Conservation (phyloP, 2,113 vertebrate species). For the Oncorhynchus mykiss region DNA sequence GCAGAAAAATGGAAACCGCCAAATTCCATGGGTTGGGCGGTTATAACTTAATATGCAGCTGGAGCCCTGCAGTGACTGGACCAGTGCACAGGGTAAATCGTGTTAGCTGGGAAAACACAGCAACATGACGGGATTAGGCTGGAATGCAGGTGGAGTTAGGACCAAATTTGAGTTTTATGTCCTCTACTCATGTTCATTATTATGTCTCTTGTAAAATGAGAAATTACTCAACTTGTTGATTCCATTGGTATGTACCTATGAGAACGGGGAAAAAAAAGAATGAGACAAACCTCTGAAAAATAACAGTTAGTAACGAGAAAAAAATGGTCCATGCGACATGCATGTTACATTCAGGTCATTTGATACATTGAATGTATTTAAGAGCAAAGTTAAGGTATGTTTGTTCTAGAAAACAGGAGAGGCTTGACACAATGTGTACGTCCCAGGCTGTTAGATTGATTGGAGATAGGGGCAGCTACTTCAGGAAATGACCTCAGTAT, state of each 20-base stretch:
- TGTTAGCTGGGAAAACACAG: conserved; percentile 64
- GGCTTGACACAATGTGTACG: background rate
- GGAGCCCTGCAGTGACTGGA: conserved; percentile 39
- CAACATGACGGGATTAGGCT: conserved; percentile 60
- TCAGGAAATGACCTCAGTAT: background rate
- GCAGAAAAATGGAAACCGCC: conserved; percentile 36
- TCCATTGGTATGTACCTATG: conserved; percentile 5
- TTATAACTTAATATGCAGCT: conserved; percentile 62
- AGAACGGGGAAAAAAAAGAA: too few species aligned
- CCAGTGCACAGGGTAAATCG: conserved; percentile 50
- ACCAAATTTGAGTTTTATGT: conserved; percentile 9
- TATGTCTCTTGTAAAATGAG: conserved; percentile 49
- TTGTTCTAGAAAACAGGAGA: background rate
- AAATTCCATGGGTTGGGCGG: conserved; percentile 59
- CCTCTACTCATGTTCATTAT: conserved; percentile 29
- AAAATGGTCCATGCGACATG: too few species aligned
- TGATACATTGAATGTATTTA: background rate
- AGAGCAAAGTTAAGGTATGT: conserved; percentile 1
- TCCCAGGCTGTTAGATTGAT: background rate
- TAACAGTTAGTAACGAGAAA: too few species aligned
- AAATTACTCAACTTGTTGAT: conserved; percentile 45
- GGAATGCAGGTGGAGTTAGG: conserved; percentile 52
- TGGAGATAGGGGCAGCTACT: background rate
- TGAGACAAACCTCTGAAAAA: too few species aligned
- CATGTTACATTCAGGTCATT: conserved; percentile 15